Percentiles rank a stretch among this genome's conserved stretches.
These are phyloP conservation scores for Psittacula echo DNA, from an alignment of 2,797 vertebrate genomes.

Conservation along the genomic window DNA sequence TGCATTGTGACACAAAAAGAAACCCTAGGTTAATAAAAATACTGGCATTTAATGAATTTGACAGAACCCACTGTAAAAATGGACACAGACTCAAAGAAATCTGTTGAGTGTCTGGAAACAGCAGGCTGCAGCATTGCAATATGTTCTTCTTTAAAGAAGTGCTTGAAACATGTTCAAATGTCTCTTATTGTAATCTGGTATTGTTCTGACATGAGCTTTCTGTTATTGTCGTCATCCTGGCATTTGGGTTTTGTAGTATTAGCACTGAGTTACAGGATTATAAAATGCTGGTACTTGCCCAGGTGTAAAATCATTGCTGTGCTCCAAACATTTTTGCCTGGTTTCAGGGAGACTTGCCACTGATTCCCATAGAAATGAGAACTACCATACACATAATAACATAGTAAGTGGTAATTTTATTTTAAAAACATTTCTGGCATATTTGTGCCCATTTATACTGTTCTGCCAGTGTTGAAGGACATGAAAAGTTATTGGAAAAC, in stretches of 20 bases:
- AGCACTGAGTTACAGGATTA: not conserved
- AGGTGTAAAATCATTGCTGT: not conserved
- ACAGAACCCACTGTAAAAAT: not conserved
- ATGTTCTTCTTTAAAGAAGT: not conserved
- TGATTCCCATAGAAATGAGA: not conserved
- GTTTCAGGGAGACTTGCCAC: not conserved
- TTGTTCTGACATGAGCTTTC: conserved; percentile 7
- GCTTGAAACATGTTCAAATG: not conserved
- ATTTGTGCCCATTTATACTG: not conserved
- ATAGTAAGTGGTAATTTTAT: not conserved
- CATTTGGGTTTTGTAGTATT: not conserved
- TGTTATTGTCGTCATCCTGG: not conserved
- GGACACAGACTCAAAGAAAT: not conserved
- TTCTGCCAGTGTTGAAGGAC: not conserved
- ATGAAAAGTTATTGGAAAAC: not conserved
- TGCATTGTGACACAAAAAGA: not conserved
- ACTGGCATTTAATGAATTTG: not conserved
- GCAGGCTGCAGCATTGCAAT: not conserved
- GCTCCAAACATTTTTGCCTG: not conserved
- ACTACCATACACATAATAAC: not conserved
- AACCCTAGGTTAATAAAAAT: conserved; percentile 18
- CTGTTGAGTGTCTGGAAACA: not conserved
- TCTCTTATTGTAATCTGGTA: not conserved
- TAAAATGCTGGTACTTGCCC: not conserved
- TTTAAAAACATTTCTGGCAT: not conserved